Evolutionary conservation across 2,113 vertebrate genomes (phyloP).

Genomic region (Tenrec ecaudatus): DNA sequence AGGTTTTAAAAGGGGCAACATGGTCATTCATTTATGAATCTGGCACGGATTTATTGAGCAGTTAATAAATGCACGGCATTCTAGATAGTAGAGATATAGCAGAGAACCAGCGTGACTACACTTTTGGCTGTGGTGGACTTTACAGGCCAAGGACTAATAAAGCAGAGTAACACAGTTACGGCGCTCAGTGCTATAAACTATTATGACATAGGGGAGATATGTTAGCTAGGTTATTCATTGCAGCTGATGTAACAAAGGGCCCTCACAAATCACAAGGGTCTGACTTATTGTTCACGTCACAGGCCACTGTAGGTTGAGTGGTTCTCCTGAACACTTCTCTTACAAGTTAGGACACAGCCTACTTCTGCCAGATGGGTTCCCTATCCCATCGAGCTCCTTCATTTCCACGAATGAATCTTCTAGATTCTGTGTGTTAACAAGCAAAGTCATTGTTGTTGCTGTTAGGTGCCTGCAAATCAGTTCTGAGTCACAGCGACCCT

Average conservation of each 20-base stretch:
- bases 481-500: too few relatives aligned
- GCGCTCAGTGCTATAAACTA: constrained; percentile 30
- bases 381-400: background rate
- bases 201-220: background rate
- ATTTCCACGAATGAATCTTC: background rate
- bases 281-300: background rate
- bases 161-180: background rate
- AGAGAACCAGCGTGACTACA: background rate
- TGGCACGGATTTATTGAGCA: background rate
- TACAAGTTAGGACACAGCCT: background rate
- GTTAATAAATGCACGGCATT: background rate
- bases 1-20: constrained; percentile 22
- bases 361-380: constrained; percentile 2
- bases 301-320: background rate
- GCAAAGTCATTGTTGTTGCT: background rate
- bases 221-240: constrained; percentile 31
- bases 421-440: background rate
- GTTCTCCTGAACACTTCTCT: background rate
- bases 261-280: background rate
- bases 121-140: background rate
- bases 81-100: background rate
- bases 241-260: background rate
- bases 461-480: too few relatives aligned
- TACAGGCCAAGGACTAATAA: constrained; percentile 2
- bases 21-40: background rate